Conservation (phyloP, 1,140 invertebrate species). For the Drosophila sulfurigaster region DNA sequence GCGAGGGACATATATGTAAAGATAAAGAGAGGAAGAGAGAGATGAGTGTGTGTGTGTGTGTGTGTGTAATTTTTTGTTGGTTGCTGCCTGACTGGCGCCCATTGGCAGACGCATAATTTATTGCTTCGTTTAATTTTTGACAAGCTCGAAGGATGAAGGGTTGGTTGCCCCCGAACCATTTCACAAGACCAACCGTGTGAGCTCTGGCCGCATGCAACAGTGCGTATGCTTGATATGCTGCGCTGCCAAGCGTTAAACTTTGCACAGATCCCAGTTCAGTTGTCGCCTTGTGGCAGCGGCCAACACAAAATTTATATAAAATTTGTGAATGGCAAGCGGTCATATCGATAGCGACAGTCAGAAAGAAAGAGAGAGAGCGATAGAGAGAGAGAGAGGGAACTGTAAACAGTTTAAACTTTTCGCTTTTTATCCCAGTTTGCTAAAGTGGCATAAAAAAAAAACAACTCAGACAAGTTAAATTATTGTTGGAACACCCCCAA, state of each 20-base stretch:
- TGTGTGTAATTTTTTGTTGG: slow-evolving; percentile 24
- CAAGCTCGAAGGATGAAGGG: slow-evolving; percentile 32
- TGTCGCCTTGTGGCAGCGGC: slow-evolving; percentile 19
- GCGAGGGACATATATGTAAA: neutral
- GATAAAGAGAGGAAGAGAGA: no score
- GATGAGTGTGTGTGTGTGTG: slow-evolving; percentile 1
- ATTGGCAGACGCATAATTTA: slow-evolving; percentile 69
- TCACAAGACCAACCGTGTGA: neutral
- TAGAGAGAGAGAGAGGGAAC: slow-evolving; percentile 37
- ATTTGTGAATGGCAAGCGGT: slow-evolving; percentile 33
- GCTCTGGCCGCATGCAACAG: slow-evolving; percentile 50
- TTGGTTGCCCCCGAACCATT: slow-evolving; percentile 20
- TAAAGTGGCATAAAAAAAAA: slow-evolving; percentile 38
- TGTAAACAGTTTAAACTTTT: slow-evolving; percentile 75
- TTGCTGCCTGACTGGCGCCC: slow-evolving; percentile 40
- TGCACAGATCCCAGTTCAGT: neutral
- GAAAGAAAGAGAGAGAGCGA: neutral
- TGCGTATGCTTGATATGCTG: slow-evolving; percentile 68
- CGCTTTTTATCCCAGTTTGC: slow-evolving; percentile 51
- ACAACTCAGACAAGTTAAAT: slow-evolving; percentile 51
- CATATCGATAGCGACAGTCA: slow-evolving; percentile 36
- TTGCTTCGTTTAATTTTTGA: slow-evolving; percentile 76
- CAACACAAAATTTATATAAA: neutral
- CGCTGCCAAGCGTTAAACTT: slow-evolving; percentile 46
- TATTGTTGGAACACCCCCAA: slow-evolving; percentile 35